Base-by-base conservation (phyloP, 2,797 vertebrate species). In the Brotula barbata region DNA sequence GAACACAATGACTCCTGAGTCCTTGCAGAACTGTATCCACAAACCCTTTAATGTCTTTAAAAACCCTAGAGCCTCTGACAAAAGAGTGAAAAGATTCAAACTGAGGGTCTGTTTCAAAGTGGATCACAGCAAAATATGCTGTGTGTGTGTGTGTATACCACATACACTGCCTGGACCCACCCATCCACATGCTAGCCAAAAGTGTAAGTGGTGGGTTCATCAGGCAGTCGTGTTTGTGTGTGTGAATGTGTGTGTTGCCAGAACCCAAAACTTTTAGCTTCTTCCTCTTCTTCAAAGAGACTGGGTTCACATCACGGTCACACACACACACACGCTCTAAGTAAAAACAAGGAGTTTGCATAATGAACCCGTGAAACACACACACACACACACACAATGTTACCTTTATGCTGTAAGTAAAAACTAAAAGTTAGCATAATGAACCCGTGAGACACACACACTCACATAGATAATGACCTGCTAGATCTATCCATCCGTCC, bases 321-420 rank as follows among this genome's bases (percentile, higher is more conserved):
- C 17, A 19, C 41, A 42, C 16, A 11, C 41, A 20, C 40, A 36
- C 34, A 36, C 34, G n/a, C 25, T 37, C 25, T 67, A 58, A 53
- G 40, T 55, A 39, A 51, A 43, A 67, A 78, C 45, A 60, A 50
- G 6, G 11, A 41, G 43, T 77, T 62, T 39, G 16, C 63, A 71
- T 64, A 68, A 70, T 52, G 16, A 68, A 20, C 21, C 36, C 16
- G 1, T n/a, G 3, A 17, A 6, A 13, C 20, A 43, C 34, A 20
- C 36, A 43, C 50, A 21, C 39, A 43, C 20, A 34, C 13, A 10
- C 34, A 14, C 34, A 36, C 25, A 36, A 36, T 36, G 34, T 14
- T 14, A 36, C 34, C 34, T 7, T 36, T 7, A 36, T 14, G 34
- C 8, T 10, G 34, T 36, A 14, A 14, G 34, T 14, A 36, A 7